Percentiles rank a stretch among this genome's conserved stretches.
Evolutionary conservation across 2,113 vertebrate genomes (phyloP).

Genomic region (Chionis minor): DNA sequence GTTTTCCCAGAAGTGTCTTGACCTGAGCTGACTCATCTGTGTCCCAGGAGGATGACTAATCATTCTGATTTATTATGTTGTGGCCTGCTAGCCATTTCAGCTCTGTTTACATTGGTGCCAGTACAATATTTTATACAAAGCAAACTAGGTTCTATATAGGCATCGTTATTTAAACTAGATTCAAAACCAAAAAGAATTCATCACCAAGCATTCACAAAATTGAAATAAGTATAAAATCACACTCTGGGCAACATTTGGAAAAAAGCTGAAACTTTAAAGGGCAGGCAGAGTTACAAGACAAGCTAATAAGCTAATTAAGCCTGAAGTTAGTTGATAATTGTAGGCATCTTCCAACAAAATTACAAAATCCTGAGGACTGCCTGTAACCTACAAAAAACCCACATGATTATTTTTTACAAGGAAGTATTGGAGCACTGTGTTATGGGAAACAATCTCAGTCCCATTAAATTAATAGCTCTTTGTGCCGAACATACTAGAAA

Average conservation of each 20-base stretch:
- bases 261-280: not conserved
- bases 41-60: conserved; percentile 22
- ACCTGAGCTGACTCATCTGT: conserved; percentile 38
- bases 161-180: not conserved
- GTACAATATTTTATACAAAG: not conserved
- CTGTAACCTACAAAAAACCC: not conserved
- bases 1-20: conserved; percentile 62
- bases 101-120: conserved; percentile 12
- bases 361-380: not conserved
- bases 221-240: not conserved
- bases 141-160: not conserved
- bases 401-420: conserved; percentile 5
- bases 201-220: not conserved
- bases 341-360: not conserved
- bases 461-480: conserved; percentile 2
- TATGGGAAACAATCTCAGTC: not conserved
- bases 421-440: not conserved
- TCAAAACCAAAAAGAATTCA: not conserved
- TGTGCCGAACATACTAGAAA: not conserved
- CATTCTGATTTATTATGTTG: conserved; percentile 31
- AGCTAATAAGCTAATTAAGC: not conserved
- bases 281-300: not conserved
- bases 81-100: conserved; percentile 9
- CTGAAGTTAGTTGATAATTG: conserved; percentile 2
- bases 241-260: not conserved